phyloP scores from a whole-genome alignment of 2,888 invertebrate genomes.

The Spatulosminthurus flaviceps region DNA sequence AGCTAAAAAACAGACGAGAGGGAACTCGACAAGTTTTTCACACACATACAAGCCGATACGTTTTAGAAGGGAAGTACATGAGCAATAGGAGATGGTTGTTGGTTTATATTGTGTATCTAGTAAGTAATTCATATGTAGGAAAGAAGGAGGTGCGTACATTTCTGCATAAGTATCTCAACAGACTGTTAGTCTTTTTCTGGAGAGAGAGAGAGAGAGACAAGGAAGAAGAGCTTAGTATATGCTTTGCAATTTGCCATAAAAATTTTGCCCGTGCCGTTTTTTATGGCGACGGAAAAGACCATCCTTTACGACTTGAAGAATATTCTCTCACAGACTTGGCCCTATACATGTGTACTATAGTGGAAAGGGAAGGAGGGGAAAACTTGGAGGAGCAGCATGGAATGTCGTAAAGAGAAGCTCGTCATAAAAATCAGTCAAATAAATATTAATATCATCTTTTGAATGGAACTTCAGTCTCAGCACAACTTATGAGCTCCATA shows the following conservation, averaged over 20 bases:
- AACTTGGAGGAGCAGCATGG: conserved; percentile 1
- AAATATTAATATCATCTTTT: conserved; percentile 54
- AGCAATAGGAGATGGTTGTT: background rate
- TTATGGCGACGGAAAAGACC: conserved; percentile 55
- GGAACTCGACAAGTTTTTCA: conserved; percentile 6
- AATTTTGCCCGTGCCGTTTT: conserved; percentile 54
- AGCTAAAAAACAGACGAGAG: conserved; percentile 22
- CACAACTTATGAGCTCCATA: conserved; percentile 28
- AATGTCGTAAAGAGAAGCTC: conserved; percentile 49
- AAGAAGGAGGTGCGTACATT: too few relatives aligned
- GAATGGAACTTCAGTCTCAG: conserved; percentile 46
- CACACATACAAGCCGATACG: background rate
- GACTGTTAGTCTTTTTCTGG: too few relatives aligned
- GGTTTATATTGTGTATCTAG: too few relatives aligned
- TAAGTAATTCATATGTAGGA: too few relatives aligned
- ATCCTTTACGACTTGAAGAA: conserved; percentile 50
- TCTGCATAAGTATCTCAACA: too few relatives aligned
- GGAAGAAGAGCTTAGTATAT: conserved; percentile 29
- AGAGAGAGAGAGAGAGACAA: background rate
- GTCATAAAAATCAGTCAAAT: conserved; percentile 54
- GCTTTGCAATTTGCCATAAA: conserved; percentile 55
- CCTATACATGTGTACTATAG: background rate
- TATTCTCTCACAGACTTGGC: conserved; percentile 29
- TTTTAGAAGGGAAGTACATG: background rate
- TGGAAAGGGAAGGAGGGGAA: conserved; percentile 5